Evolutionary conservation across 2,797 vertebrate species (phyloP).

Genomic region (Acanthurus leucopareius): DNA sequence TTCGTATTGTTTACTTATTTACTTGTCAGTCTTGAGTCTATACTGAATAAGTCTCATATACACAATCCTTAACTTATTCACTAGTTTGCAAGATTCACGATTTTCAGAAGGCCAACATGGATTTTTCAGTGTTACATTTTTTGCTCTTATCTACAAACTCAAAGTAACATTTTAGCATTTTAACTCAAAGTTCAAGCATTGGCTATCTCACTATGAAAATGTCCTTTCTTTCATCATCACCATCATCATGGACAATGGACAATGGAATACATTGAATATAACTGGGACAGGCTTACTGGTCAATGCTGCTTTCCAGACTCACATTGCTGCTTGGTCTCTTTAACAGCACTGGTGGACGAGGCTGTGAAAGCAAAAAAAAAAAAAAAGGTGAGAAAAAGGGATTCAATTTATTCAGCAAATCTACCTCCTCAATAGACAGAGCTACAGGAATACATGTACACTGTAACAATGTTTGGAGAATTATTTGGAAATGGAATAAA

Average conservation of each 20-base stretch:
- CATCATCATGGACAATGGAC: neutral
- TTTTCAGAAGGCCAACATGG: neutral
- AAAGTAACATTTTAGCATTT: neutral
- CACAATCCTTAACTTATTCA: neutral
- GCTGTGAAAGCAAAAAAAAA: constrained; percentile 61
- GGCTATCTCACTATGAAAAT: neutral
- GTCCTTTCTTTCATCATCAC: neutral
- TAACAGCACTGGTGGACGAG: constrained; percentile 88
- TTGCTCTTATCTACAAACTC: neutral
- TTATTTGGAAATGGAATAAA: no score
- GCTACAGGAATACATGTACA: no score
- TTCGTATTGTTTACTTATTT: no score
- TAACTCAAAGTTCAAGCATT: neutral
- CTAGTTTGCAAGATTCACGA: neutral
- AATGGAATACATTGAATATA: neutral
- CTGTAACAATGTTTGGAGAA: no score
- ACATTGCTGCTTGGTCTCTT: constrained; percentile 92
- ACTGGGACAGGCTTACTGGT: constrained; percentile 86
- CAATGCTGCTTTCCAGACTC: constrained; percentile 89
- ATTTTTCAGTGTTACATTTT: neutral
- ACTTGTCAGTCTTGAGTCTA: no score
- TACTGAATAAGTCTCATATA: no score
- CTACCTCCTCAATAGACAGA: no score
- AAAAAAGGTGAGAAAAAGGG: no score
- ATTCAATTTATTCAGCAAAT: no score